phyloP scores from a whole-genome alignment of 2,888 invertebrate genomes.

The Pristionchus fissidentatus region DNA sequence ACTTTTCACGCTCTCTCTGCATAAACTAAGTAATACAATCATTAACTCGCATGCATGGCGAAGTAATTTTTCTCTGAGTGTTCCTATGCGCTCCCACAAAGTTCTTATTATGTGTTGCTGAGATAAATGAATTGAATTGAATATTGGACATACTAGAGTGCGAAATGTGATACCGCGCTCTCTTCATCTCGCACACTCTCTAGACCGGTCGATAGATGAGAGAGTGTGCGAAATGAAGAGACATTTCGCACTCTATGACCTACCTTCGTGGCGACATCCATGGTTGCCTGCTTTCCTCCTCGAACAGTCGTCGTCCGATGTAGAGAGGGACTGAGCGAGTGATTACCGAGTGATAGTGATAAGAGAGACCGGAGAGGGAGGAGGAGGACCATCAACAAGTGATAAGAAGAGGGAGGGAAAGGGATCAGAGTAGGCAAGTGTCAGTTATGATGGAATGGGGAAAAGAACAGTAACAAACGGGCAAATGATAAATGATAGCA shows the following conservation, averaged over 20 bases:
- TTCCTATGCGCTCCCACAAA: too few relatives aligned
- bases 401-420: not conserved
- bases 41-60: too few relatives aligned
- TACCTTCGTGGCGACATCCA: not conserved
- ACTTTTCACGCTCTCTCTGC: too few relatives aligned
- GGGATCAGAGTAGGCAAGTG: not conserved
- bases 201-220: not conserved
- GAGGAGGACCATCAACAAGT: too few relatives aligned
- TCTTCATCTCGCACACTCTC: not conserved
- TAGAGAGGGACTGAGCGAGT: not conserved
- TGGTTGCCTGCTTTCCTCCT: not conserved
- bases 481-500: not conserved
- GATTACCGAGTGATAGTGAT: constrained; percentile 32
- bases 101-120: too few relatives aligned
- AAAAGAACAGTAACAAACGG: not conserved
- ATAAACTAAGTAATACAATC: too few relatives aligned
- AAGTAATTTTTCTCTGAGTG: too few relatives aligned
- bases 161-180: not conserved
- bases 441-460: not conserved
- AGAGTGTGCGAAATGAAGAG: not conserved
- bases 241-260: not conserved
- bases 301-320: not conserved
- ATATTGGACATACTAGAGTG: not conserved
- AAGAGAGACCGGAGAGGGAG: too few relatives aligned
- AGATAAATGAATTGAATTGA: too few relatives aligned